Evolutionary conservation across 1,140 invertebrate species (phyloP).

Genomic region (Zaprionus lachaisei): DNA sequence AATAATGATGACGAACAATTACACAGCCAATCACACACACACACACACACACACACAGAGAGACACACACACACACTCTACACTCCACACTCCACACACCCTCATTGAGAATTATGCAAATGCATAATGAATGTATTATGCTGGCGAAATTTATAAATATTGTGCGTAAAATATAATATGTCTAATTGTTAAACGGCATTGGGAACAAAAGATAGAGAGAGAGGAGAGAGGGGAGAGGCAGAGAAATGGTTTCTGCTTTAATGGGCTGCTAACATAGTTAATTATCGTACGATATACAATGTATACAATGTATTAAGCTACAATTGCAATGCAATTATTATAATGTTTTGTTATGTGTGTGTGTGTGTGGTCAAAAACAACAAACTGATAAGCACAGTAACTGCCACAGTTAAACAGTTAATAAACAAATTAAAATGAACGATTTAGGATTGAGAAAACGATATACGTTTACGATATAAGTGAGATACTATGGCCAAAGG

Average conservation of each 20-base stretch:
- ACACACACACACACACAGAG: constrained; percentile 22
- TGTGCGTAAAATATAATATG: constrained; percentile 52
- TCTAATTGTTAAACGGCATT: constrained; percentile 65
- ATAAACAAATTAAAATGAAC: background rate
- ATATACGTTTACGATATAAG: constrained; percentile 7
- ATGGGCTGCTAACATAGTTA: constrained; percentile 35
- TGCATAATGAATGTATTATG: constrained; percentile 28
- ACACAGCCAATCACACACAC: constrained; percentile 19
- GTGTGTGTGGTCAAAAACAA: background rate
- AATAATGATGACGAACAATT: constrained; percentile 52
- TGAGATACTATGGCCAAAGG: background rate
- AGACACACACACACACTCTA: background rate
- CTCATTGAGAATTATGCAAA: constrained; percentile 48
- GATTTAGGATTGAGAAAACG: background rate
- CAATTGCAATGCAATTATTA: constrained; percentile 21
- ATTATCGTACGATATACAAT: constrained; percentile 36
- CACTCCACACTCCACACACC: constrained; percentile 1
- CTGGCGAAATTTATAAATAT: constrained; percentile 61
- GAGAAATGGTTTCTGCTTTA: constrained; percentile 10
- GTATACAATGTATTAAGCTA: constrained; percentile 36
- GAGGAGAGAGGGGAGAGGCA: background rate
- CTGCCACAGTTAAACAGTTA: background rate
- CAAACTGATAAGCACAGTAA: constrained; percentile 11
- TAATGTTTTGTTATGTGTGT: background rate
- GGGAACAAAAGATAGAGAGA: constrained; percentile 2